Evolutionary conservation across 2,888 invertebrate species (phyloP).

Genomic region (Parnassius mnemosyne): DNA sequence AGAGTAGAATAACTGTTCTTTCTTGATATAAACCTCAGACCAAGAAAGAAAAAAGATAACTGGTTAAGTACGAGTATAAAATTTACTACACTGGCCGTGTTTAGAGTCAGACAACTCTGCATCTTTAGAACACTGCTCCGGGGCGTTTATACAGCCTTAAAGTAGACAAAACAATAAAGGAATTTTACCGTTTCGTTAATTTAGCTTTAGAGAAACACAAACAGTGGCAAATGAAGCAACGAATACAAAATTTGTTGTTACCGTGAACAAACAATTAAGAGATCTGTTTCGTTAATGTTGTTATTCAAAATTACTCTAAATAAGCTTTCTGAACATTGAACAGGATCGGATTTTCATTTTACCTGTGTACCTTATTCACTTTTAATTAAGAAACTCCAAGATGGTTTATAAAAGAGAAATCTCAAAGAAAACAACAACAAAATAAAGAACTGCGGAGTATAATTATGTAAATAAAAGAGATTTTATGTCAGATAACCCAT

Average conservation of each 20-base stretch:
- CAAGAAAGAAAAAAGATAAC: no score
- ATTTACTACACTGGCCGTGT: no score
- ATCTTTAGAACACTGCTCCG: neutral
- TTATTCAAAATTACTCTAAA: neutral
- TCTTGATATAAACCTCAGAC: no score
- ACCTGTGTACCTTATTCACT: neutral
- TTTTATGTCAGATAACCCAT: constrained; percentile 54
- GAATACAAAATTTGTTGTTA: neutral
- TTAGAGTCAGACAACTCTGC: neutral
- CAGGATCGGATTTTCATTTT: constrained; percentile 1
- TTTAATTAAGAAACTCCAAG: constrained; percentile 17
- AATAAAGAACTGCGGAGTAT: constrained; percentile 32
- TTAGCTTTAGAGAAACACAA: neutral
- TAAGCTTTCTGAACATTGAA: neutral
- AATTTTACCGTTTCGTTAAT: constrained; percentile 1
- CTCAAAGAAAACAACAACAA: constrained; percentile 22
- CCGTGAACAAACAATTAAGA: neutral
- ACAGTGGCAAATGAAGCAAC: neutral
- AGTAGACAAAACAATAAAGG: constrained; percentile 22
- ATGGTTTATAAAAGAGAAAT: constrained; percentile 24
- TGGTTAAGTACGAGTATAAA: no score
- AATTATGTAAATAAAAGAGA: constrained; percentile 43
- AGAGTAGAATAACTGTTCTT: no score
- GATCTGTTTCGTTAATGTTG: neutral
- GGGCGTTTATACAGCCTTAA: constrained; percentile 7